Evolutionary conservation across 2,888 invertebrate genomes (phyloP).

Genomic region (Andrena minutula): DNA sequence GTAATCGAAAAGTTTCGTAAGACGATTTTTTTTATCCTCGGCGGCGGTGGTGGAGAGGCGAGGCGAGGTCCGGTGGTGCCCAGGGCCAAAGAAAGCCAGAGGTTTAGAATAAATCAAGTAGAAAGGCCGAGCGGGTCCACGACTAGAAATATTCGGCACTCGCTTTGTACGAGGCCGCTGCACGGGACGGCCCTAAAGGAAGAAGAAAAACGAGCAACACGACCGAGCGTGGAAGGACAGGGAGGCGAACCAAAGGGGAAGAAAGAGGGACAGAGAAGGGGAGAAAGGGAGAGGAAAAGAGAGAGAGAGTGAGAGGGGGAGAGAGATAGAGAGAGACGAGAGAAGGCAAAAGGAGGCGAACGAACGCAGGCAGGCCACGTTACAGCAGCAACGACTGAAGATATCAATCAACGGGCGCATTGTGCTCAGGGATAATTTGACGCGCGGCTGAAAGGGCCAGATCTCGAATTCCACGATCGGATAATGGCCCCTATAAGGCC

Average conservation of each 20-base stretch:
- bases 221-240: conserved; percentile 44
- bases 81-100: conserved; percentile 42
- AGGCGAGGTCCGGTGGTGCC: conserved; percentile 30
- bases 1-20: conserved; percentile 37
- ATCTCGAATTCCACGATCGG: conserved; percentile 83
- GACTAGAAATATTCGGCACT: conserved; percentile 76
- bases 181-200: conserved; percentile 62
- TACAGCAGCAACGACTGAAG: conserved; percentile 80
- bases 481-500: conserved; percentile 78
- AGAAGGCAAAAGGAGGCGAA: conserved; percentile 50
- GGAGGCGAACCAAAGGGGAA: conserved; percentile 29
- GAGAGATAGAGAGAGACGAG: conserved; percentile 35
- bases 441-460: conserved; percentile 82
- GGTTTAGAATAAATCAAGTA: conserved; percentile 81
- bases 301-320: conserved; percentile 39
- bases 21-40: conserved; percentile 5
- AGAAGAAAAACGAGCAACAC: conserved; percentile 55
- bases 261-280: conserved; percentile 44
- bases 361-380: conserved; percentile 65
- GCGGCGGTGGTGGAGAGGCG: not conserved
- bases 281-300: conserved; percentile 38
- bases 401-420: conserved; percentile 84
- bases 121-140: conserved; percentile 77
- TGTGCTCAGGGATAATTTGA: conserved; percentile 83
- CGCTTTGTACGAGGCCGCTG: conserved; percentile 76